Evolutionary conservation across 2,113 vertebrate species (phyloP).

Genomic region (Phyllostomus hastatus): DNA sequence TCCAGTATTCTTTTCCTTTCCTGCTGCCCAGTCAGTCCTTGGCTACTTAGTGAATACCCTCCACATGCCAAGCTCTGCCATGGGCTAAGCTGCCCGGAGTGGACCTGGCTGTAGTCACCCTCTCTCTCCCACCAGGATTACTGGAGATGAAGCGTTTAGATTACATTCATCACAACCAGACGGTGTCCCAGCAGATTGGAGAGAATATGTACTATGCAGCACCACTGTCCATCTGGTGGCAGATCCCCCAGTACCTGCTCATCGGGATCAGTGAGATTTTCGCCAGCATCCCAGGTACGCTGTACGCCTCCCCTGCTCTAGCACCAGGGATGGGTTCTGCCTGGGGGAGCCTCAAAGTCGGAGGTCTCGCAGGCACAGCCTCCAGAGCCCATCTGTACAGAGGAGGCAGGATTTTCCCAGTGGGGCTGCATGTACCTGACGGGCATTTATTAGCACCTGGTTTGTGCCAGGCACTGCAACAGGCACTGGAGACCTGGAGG

Average conservation of each 20-base stretch:
- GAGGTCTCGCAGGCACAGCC: not conserved
- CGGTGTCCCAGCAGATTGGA: slow-evolving; percentile 63
- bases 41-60: not conserved
- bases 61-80: not conserved
- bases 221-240: slow-evolving; percentile 73
- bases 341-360: not conserved
- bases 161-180: slow-evolving; percentile 55
- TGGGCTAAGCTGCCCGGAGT: not conserved
- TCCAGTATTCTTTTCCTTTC: not conserved
- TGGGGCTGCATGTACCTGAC: not conserved
- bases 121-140: slow-evolving; percentile 42
- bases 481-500: not conserved
- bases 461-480: not conserved
- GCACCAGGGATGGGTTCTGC: not conserved
- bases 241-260: slow-evolving; percentile 79
- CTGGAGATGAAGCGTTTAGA: slow-evolving; percentile 73
- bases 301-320: not conserved
- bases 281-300: slow-evolving; percentile 76
- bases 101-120: not conserved
- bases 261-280: slow-evolving; percentile 78
- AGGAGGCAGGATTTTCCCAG: not conserved
- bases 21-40: not conserved
- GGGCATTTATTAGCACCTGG: not conserved
- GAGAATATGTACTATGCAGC: slow-evolving; percentile 39
- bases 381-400: not conserved